A percentile compares a stretch with the other conserved stretches of the same genome.
phyloP scores from a whole-genome alignment of 2,113 vertebrate genomes.

The Pristiophorus japonicus region DNA sequence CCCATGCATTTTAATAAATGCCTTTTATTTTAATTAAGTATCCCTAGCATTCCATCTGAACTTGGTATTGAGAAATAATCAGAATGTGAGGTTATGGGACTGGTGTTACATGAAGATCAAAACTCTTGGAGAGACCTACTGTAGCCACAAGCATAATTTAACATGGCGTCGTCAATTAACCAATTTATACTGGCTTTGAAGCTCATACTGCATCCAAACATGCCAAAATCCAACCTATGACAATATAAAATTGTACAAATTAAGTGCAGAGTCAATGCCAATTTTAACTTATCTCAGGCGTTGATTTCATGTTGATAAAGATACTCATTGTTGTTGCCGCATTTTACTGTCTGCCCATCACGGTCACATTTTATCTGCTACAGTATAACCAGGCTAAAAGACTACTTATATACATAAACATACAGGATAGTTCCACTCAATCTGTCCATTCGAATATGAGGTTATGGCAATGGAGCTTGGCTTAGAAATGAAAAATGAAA shows the following conservation, averaged over 20 bases:
- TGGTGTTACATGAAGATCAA: not conserved
- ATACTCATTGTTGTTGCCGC: not conserved
- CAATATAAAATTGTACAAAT: not conserved
- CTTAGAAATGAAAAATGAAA: not conserved
- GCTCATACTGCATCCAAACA: not conserved
- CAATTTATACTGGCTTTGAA: not conserved
- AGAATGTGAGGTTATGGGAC: not conserved
- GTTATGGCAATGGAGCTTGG: not conserved
- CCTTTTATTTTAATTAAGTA: not conserved
- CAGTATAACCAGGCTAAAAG: not conserved
- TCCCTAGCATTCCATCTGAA: not conserved
- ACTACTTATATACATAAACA: not conserved
- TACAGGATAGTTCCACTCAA: not conserved
- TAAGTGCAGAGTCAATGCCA: not conserved
- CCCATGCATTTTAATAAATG: not conserved
- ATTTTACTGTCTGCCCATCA: not conserved
- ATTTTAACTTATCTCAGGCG: not conserved
- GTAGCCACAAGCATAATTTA: not conserved
- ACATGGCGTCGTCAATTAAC: not conserved
- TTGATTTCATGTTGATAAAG: not conserved
- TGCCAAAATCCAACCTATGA: not conserved
- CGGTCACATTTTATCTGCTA: not conserved
- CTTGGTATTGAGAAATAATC: not conserved
- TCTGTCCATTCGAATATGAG: not conserved
- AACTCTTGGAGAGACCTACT: not conserved